Conservation (phyloP, 2,888 invertebrate species). For the Meta bourneti region DNA sequence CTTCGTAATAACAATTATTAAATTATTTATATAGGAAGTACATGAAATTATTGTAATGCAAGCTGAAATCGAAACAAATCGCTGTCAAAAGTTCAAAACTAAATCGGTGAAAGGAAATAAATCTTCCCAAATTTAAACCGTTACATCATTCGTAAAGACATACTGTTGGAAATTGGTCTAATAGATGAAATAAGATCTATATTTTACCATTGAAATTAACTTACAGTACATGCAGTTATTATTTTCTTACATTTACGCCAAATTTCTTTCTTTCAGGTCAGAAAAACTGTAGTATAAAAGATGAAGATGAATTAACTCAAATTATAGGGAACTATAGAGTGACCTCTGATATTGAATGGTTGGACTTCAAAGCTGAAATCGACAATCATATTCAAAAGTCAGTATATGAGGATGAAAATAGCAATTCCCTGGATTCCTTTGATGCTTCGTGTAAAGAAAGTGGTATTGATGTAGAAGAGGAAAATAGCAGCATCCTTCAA, state of each 20-base stretch:
- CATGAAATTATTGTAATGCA: no score
- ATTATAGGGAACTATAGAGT: slow-evolving; percentile 69
- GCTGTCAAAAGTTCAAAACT: no score
- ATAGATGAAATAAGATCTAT: no score
- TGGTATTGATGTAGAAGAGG: slow-evolving; percentile 9
- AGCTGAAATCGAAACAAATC: no score
- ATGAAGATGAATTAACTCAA: slow-evolving; percentile 61
- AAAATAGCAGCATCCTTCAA: background rate
- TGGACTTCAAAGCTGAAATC: slow-evolving; percentile 51
- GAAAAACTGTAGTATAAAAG: slow-evolving; percentile 68
- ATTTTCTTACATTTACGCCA: background rate
- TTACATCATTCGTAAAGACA: no score
- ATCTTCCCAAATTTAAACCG: no score
- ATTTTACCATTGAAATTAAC: background rate
- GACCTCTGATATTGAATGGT: slow-evolving; percentile 67
- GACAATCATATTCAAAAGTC: slow-evolving; percentile 43
- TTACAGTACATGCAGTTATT: background rate
- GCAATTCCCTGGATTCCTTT: slow-evolving; percentile 45
- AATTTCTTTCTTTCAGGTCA: slow-evolving; percentile 55
- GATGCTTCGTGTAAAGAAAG: slow-evolving; percentile 34
- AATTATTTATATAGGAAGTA: no score
- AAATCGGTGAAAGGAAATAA: no score
- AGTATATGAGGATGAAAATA: slow-evolving; percentile 43
- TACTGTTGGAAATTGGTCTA: no score
- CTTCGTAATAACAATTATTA: no score